Evolutionary conservation across 1,140 invertebrate species (phyloP), one percentile per base, ranked within the genome.

Genomic region (Pomacea maculata): DNA sequence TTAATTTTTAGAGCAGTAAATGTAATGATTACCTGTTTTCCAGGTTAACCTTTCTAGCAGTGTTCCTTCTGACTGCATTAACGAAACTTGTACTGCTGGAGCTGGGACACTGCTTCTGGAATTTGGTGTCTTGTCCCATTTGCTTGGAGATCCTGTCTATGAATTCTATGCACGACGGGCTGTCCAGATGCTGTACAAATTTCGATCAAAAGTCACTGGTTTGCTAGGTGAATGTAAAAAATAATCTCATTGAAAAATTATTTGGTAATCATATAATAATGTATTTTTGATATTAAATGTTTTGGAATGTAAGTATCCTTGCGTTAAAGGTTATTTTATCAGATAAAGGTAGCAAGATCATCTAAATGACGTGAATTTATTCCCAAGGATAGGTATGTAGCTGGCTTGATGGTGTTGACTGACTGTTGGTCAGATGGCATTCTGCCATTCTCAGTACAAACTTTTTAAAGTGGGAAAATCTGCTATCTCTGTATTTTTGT

Each of bases 31-130:
- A 17, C 57, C 15, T 52, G 57, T 19, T 25, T 17, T 45, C 7
- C 77, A 78, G 77, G 92, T 94, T 1, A 94, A 95, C 89, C 86
- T 95, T 76, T 86, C 90, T 34, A 86, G 92, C 79, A 94, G 94
- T 64, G 92, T 94, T 29, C 93, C 93, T 21, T 73, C 75, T 19
- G 88, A 92, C 78, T 92, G 92, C 71, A 87, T 92, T 1, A 94
- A 94, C 71, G 93, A 94, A 82, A 95, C 94, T 0, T 95, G 94
- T 88, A 94, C 94, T 63, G 93, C 94, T 57, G 94, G 94, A 61
- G 94, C 94, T 76, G 94, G 94, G 10, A 93, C 93, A 21, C 87
- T 95, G 34, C 85, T 95, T 12, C 83, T 95, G 29, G 95, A 95
- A 88, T 94, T 95, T 91, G 94, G 94, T 65, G 89, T 94, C 57